Evolutionary conservation across 2,888 invertebrate genomes (phyloP).

Genomic region (Drosophila leonis): DNA sequence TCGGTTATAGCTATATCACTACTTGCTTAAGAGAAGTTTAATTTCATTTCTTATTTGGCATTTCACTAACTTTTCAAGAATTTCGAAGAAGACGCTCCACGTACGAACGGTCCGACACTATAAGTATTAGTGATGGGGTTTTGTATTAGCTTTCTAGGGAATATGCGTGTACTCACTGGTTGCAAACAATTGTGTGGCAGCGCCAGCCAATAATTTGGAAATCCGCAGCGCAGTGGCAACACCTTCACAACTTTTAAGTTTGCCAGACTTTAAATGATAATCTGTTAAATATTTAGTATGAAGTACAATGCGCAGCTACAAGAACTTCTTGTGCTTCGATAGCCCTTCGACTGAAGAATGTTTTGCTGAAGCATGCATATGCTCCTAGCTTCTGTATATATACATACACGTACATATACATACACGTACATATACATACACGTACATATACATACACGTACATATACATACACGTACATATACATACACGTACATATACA

Average conservation of each 20-base stretch:
- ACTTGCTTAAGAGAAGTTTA: background rate
- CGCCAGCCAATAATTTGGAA: background rate
- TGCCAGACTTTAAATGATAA: background rate
- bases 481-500: background rate
- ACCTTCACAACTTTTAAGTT: background rate
- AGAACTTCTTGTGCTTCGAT: background rate
- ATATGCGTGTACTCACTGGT: background rate
- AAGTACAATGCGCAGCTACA: too few species aligned
- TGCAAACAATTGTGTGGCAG: background rate
- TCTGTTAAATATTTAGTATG: too few species aligned
- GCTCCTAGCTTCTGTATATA: background rate
- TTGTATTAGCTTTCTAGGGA: background rate
- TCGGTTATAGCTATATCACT: background rate
- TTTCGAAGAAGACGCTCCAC: accelerated
- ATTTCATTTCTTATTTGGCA: background rate
- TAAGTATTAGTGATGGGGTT: background rate
- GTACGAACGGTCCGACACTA: background rate
- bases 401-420: background rate
- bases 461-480: too few species aligned
- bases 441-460: background rate
- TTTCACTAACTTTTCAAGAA: background rate
- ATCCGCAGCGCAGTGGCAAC: background rate
- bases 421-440: background rate
- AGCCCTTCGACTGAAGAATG: background rate
- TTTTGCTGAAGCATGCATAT: background rate